phyloP scores from a whole-genome alignment of 2,888 invertebrate genomes.

The Homarus gammarus region DNA sequence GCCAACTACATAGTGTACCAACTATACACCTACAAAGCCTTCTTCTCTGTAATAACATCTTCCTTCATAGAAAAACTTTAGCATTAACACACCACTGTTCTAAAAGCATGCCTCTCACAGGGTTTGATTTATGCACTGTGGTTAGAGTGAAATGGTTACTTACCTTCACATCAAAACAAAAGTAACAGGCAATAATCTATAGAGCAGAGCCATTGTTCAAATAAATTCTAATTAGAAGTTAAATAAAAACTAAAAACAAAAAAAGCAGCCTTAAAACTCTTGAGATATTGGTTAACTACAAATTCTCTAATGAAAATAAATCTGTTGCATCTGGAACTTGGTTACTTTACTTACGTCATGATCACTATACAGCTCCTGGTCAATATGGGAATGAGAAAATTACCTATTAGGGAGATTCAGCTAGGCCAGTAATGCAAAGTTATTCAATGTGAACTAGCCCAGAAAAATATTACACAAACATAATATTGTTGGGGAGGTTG shows the following conservation, averaged over 20 bases:
- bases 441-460: neutral
- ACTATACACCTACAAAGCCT: too few relatives aligned
- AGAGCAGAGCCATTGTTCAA: neutral
- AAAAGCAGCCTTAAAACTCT: neutral
- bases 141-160: neutral
- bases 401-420: conserved; percentile 33
- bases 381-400: conserved; percentile 28
- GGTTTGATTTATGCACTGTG: neutral
- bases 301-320: neutral
- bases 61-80: too few relatives aligned
- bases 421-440: neutral
- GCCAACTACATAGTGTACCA: too few relatives aligned
- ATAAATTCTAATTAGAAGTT: neutral
- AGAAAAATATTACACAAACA: too few relatives aligned
- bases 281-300: neutral
- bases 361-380: conserved; percentile 60
- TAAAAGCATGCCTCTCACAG: too few relatives aligned
- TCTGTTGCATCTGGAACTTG: neutral
- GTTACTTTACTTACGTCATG: conserved; percentile 74
- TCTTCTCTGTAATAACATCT: too few relatives aligned
- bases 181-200: neutral
- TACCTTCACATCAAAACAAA: neutral
- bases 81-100: too few relatives aligned
- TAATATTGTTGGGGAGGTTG: too few relatives aligned
- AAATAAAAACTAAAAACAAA: neutral